Base-by-base conservation (phyloP, 2,113 vertebrate genomes). In the Proterorhinus semilunaris region DNA sequence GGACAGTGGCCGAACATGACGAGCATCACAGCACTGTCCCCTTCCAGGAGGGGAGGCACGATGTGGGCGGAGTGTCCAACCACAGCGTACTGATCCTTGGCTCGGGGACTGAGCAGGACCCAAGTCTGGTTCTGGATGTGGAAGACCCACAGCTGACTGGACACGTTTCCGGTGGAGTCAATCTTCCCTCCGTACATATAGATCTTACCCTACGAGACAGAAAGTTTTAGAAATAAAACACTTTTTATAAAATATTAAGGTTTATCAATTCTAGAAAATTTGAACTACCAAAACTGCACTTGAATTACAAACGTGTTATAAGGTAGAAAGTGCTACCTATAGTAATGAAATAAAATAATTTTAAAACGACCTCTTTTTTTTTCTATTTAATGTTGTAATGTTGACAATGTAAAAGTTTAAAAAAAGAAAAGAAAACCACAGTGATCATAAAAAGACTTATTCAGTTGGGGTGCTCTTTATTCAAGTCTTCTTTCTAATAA, bases 141-240 rank as follows among this genome's bases (percentile, higher is more conserved):
- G 82, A 99, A 95, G 13, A 96, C 92, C 96, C 95, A 96, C 71
- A 99, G 88, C 89, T 99, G 95, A 73, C 91, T 97, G 63, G 94
- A 97, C 68, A 99, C 95, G 1, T 98, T 99, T 7, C 97, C 97
- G 0, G 95, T 95, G 0, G 93, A 93, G 36, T 99, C 98, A 0
- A 98, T 94, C 89, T 99, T 99, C 6, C 98, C 98, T 9, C 98
- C 98, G 0, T 98, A 99, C 96, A 99, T 98, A 83, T 96, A 99
- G 83, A 99, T 95, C 44, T 94, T 91, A 50, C 95, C 95, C 98
- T 99, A 79, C 79, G 65, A 3, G 17, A 66, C 16, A 65, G 50
- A 54, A 48, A n/a, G 27, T 36, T 36, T 36, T 36, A 36, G 27
- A 36, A 3, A 36, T 36, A 36, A 36, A 36, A 36, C 3, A 36